Conservation (phyloP, 1,140 invertebrate genomes). For the Bombus sibiricus region DNA sequence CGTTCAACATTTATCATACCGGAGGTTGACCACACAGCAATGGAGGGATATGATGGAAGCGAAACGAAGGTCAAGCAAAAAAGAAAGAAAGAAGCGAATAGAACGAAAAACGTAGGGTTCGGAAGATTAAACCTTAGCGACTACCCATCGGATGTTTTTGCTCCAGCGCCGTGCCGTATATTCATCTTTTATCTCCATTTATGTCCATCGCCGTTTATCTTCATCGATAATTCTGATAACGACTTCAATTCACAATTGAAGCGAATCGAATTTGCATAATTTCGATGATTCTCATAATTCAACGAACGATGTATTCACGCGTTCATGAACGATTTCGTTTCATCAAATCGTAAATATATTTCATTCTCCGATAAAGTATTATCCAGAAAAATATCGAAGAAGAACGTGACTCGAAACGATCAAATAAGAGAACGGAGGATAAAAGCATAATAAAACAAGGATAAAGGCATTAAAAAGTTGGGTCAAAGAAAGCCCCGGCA, state of each 20-base stretch:
- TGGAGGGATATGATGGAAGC: too few relatives aligned
- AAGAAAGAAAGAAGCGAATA: conserved; percentile 3
- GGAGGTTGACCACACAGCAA: not conserved
- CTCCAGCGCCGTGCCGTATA: conserved; percentile 40
- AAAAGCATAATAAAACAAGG: not conserved
- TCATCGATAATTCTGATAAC: conserved; percentile 24
- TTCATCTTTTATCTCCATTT: conserved; percentile 62
- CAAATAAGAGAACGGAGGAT: not conserved
- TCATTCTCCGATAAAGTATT: not conserved
- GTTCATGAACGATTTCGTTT: not conserved
- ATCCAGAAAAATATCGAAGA: not conserved
- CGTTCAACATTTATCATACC: conserved; percentile 14
- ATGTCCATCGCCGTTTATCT: conserved; percentile 53
- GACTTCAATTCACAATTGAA: not conserved
- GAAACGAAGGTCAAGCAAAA: conserved; percentile 7
- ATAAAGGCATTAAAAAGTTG: conserved; percentile 21
- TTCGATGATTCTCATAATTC: not conserved
- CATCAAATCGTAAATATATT: not conserved
- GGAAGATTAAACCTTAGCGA: conserved; percentile 49
- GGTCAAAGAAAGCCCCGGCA: not conserved
- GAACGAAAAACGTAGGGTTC: conserved; percentile 36
- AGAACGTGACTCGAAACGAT: not conserved
- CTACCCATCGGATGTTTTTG: conserved; percentile 47
- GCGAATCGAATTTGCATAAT: not conserved
- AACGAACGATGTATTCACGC: not conserved